Conservation (phyloP, 2,113 vertebrate species). For the Hyperopisus bebe region DNA sequence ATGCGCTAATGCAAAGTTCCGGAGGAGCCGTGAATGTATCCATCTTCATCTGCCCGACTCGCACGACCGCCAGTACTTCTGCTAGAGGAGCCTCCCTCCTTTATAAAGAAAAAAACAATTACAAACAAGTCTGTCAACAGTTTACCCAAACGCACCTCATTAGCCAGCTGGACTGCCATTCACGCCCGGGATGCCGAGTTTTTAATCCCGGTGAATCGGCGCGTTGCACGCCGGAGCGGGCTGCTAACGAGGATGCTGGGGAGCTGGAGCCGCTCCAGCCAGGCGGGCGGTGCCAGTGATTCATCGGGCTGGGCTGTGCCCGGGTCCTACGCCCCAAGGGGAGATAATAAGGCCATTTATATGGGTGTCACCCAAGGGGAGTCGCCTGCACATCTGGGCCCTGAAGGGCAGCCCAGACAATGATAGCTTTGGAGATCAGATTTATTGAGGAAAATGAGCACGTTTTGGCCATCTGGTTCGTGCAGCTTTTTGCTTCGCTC, state of each 20-base stretch:
- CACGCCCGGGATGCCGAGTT: constrained; percentile 50
- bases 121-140: constrained; percentile 73
- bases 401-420: constrained; percentile 40
- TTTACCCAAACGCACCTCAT: constrained; percentile 73
- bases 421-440: constrained; percentile 27
- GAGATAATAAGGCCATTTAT: constrained; percentile 65
- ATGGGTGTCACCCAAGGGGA: constrained; percentile 42
- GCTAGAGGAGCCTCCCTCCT: constrained; percentile 64
- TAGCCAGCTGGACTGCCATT: constrained; percentile 66
- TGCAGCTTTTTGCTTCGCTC: background rate
- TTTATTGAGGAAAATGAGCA: constrained; percentile 7
- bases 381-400: constrained; percentile 32
- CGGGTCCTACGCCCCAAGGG: constrained; percentile 45
- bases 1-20: constrained; percentile 73
- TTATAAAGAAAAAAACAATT: background rate
- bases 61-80: constrained; percentile 55
- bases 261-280: constrained; percentile 38
- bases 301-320: constrained; percentile 35
- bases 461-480: background rate
- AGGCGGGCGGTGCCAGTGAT: constrained; percentile 32
- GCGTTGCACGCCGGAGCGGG: constrained; percentile 17
- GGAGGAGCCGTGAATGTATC: constrained; percentile 62
- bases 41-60: constrained; percentile 74
- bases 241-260: constrained; percentile 41
- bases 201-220: constrained; percentile 72